Percentiles rank a stretch among this genome's conserved stretches.
Conservation (phyloP, 2,888 invertebrate species). For the Alviniconcha strummeri region DNA sequence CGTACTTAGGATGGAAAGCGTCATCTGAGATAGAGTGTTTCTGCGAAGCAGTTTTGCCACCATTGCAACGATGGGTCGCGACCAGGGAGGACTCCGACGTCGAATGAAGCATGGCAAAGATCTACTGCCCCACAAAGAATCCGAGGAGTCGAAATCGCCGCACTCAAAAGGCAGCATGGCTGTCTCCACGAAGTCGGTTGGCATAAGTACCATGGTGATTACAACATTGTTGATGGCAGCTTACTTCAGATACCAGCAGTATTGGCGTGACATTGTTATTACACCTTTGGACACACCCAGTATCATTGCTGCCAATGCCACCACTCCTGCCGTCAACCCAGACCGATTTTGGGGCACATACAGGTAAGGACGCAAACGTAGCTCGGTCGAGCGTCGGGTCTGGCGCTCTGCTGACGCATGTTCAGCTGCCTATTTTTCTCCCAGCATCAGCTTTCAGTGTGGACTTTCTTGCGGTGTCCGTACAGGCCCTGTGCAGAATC, state of each 20-base stretch:
- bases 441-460: too few species aligned
- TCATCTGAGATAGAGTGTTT: too few species aligned
- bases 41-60: too few species aligned
- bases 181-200: constrained; percentile 33
- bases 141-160: constrained; percentile 30
- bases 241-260: constrained; percentile 52
- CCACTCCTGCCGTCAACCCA: constrained; percentile 54
- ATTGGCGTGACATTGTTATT: constrained; percentile 53
- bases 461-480: too few species aligned
- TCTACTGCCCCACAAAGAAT: constrained; percentile 1
- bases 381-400: too few species aligned
- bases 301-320: constrained; percentile 57
- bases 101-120: neutral
- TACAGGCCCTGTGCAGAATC: too few species aligned
- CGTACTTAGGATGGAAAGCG: too few species aligned
- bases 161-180: constrained; percentile 33
- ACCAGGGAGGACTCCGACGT: constrained; percentile 26
- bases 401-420: too few species aligned
- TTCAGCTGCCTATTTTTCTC: neutral
- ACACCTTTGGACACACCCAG: constrained; percentile 59
- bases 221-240: constrained; percentile 33
- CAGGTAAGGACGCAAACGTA: constrained; percentile 29
- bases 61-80: constrained; percentile 8
- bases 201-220: constrained; percentile 34
- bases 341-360: constrained; percentile 87